Evolutionary conservation across 2,113 vertebrate species (phyloP).

Genomic region (Phrynosoma platyrhinos): DNA sequence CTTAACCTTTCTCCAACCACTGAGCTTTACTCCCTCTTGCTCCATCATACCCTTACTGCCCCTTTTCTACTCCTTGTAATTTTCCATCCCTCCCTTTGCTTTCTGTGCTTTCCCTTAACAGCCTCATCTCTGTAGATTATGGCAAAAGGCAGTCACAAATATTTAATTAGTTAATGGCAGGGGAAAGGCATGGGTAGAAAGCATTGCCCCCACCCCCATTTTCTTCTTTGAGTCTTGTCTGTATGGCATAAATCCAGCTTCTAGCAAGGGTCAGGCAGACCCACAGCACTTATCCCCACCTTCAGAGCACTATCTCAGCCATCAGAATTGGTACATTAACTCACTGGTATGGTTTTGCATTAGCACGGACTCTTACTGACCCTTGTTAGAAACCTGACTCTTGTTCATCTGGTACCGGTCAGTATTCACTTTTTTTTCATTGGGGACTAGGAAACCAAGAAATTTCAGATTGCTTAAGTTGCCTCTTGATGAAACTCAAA

Average conservation of each 20-base stretch:
- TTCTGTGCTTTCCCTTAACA: not conserved
- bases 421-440: rapidly evolving
- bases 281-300: not conserved
- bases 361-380: rapidly evolving
- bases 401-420: rapidly evolving
- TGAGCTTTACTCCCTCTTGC: not conserved
- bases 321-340: not conserved
- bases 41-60: not conserved
- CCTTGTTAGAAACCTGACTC: rapidly evolving
- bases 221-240: not conserved
- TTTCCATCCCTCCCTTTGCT: not conserved
- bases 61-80: not conserved
- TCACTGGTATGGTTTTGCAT: not conserved
- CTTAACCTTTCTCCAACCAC: not conserved
- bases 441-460: not conserved
- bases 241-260: not conserved
- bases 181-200: not conserved
- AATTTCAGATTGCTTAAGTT: not conserved
- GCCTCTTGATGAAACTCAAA: rapidly evolving
- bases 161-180: not conserved
- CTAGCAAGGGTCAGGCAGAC: too few species aligned
- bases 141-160: not conserved
- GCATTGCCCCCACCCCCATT: rapidly evolving
- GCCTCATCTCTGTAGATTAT: not conserved
- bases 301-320: not conserved